These are phyloP conservation scores for Alligator sinensis DNA, from an alignment of 2,113 vertebrate species.

Conservation along the genomic window DNA sequence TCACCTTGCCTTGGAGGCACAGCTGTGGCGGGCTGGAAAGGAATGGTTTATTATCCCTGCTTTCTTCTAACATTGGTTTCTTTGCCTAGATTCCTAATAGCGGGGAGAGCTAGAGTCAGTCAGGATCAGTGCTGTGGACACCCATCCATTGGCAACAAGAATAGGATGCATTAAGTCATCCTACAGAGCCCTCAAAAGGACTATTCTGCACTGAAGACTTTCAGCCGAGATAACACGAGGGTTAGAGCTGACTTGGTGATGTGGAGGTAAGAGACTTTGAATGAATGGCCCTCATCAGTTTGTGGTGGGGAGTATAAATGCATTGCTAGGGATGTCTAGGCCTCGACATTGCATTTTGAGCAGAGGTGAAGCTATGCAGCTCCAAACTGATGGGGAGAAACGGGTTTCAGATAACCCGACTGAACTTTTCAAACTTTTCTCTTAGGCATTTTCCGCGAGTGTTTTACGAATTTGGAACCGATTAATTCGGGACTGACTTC, in stretches of 20 bases:
- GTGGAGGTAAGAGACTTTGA: not conserved
- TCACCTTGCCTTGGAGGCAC: not conserved
- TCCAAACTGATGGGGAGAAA: fast-evolving
- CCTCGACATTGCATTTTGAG: not conserved
- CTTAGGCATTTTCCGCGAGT: not conserved
- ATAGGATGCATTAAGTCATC: fast-evolving
- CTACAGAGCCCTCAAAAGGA: not conserved
- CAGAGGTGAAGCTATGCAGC: not conserved
- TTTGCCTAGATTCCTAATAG: not conserved
- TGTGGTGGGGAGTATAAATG: too few relatives aligned
- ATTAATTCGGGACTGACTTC: not conserved
- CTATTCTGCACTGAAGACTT: not conserved
- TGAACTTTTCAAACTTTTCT: not conserved
- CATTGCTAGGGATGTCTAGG: too few relatives aligned
- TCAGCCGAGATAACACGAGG: not conserved
- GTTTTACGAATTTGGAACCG: not conserved
- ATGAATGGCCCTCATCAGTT: too few relatives aligned
- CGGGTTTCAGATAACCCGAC: not conserved
- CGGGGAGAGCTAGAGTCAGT: not conserved
- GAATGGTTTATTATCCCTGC: fast-evolving
- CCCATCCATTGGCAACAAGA: not conserved
- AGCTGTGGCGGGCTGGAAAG: not conserved
- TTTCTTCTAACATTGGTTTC: not conserved
- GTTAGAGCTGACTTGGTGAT: not conserved
- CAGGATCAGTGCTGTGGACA: not conserved